Conservation (phyloP, 2,797 vertebrate genomes). For the Artibeus lituratus region DNA sequence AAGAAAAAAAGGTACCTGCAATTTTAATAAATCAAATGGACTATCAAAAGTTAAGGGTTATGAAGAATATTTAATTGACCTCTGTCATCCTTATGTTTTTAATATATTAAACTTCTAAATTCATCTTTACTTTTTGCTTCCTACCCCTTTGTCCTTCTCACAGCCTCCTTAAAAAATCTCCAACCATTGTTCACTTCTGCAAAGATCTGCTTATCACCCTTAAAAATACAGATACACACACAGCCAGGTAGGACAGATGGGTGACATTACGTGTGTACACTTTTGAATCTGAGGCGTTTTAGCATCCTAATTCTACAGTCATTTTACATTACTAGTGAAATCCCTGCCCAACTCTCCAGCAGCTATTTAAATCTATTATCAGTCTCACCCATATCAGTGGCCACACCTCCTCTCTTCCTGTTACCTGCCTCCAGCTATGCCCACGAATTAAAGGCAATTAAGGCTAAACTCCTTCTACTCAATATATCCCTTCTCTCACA, state of each 20-base stretch:
- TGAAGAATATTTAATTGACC: not conserved
- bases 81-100: conserved; percentile 11
- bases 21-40: not conserved
- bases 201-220: not conserved
- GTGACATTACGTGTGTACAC: not conserved
- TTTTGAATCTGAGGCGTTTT: conserved; percentile 15
- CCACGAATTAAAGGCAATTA: not conserved
- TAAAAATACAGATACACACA: not conserved
- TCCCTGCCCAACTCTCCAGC: not conserved
- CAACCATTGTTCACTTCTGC: not conserved
- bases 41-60: not conserved
- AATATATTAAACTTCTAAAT: not conserved
- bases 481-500: not conserved
- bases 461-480: not conserved
- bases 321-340: conserved; percentile 24
- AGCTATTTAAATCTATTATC: not conserved
- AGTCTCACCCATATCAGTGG: not conserved
- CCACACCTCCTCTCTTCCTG: not conserved
- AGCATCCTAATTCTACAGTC: conserved; percentile 25
- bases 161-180: not conserved
- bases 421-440: not conserved
- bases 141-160: not conserved
- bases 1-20: not conserved
- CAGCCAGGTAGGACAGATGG: not conserved
- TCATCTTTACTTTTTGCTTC: not conserved